These are phyloP conservation scores for Bufotes viridis DNA, from an alignment of 2,797 vertebrate species.

Conservation along the genomic window DNA sequence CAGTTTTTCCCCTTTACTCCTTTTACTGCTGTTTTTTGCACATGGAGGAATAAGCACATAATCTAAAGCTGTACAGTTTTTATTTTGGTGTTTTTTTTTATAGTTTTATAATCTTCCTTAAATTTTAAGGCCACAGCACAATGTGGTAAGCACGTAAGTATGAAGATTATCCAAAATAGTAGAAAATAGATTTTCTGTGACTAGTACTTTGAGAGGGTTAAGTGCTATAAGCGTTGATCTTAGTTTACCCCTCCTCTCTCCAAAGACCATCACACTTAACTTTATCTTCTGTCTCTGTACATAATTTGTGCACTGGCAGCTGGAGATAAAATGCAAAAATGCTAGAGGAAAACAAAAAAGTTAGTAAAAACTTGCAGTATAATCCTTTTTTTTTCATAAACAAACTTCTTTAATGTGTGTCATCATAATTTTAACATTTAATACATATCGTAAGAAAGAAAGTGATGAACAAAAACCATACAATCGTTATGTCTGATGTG, in stretches of 20 bases:
- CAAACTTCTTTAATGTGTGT: constrained; percentile 37
- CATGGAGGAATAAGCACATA: neutral
- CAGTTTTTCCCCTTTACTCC: neutral
- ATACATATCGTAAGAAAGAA: constrained; percentile 17
- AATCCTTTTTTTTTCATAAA: constrained; percentile 43
- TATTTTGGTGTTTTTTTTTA: neutral
- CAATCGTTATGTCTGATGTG: neutral
- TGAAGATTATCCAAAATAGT: neutral
- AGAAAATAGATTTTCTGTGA: neutral
- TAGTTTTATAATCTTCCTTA: neutral
- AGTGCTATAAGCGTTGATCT: constrained; percentile 24
- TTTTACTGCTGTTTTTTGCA: neutral
- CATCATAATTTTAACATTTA: constrained; percentile 31
- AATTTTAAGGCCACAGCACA: neutral
- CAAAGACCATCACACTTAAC: constrained; percentile 35
- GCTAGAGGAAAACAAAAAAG: constrained; percentile 45
- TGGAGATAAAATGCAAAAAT: constrained; percentile 48
- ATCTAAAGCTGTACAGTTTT: neutral
- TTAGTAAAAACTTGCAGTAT: constrained; percentile 52
- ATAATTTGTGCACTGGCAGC: constrained; percentile 58
- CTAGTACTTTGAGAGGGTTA: constrained; percentile 9
- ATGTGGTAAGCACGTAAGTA: neutral
- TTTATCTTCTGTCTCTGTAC: constrained; percentile 53
- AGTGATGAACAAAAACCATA: neutral
- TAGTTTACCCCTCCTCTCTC: constrained; percentile 32